A percentile compares a stretch with the other conserved stretches of the same genome.
These are phyloP conservation scores for Trypoxylus dichotomus DNA, from an alignment of 1,140 invertebrate genomes.

Conservation along the genomic window DNA sequence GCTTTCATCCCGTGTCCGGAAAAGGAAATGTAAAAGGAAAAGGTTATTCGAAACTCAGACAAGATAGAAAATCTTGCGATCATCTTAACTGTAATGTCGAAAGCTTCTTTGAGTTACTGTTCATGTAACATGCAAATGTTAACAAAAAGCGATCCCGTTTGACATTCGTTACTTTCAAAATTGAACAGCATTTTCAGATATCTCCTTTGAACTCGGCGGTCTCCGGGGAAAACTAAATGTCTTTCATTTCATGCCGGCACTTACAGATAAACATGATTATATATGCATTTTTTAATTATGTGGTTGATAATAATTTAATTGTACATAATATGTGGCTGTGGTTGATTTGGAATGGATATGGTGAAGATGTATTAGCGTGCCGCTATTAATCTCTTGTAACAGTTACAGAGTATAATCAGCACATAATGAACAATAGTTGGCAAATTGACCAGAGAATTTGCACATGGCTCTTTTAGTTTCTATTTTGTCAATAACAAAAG, in stretches of 20 bases:
- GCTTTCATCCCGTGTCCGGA: not conserved
- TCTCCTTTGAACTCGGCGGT: not conserved
- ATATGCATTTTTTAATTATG: too few species aligned
- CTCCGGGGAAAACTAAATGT: not conserved
- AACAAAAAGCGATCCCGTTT: constrained; percentile 12
- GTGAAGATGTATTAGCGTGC: too few species aligned
- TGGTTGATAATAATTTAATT: too few species aligned
- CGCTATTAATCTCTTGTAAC: too few species aligned
- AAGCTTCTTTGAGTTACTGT: constrained; percentile 9
- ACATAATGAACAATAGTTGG: too few species aligned
- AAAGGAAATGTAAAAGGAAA: not conserved
- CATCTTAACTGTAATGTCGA: constrained; percentile 16
- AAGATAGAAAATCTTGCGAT: constrained; percentile 17
- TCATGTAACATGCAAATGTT: constrained; percentile 13
- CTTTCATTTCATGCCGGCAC: not conserved
- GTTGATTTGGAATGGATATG: too few species aligned
- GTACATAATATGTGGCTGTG: too few species aligned
- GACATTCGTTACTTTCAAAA: constrained; percentile 1
- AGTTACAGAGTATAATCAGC: too few species aligned
- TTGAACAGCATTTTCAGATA: not conserved
- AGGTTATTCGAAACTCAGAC: not conserved
- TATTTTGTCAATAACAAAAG: too few species aligned
- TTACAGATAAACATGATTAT: not conserved
- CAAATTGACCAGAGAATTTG: too few species aligned
- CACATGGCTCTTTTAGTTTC: too few species aligned